Conservation (phyloP, 2,113 vertebrate species). For the Heterotilapia buettikoferi region DNA sequence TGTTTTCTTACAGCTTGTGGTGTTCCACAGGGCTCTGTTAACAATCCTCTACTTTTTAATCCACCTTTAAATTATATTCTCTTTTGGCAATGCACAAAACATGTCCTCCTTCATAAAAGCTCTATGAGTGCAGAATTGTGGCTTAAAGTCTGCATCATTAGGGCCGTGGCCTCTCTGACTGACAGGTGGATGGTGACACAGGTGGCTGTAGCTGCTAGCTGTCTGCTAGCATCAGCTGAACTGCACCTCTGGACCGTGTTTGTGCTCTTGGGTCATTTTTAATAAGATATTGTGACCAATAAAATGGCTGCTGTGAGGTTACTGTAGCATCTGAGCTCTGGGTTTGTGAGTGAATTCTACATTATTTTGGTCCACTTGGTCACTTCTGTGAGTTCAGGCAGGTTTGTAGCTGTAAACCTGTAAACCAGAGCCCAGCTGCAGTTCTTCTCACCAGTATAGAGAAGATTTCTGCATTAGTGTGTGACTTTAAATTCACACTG, state of each 20-base stretch:
- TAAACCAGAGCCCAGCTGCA: background rate
- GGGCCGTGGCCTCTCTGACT: background rate
- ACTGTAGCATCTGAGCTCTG: background rate
- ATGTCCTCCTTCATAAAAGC: background rate
- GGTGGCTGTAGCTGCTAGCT: background rate
- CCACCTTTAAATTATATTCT: background rate
- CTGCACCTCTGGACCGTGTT: background rate
- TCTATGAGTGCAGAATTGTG: background rate
- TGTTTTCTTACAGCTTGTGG: background rate
- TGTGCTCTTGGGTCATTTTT: background rate
- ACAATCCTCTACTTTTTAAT: background rate
- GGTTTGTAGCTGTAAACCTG: background rate
- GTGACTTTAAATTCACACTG: background rate
- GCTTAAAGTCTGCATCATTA: background rate
- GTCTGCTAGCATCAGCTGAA: background rate
- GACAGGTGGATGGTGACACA: background rate
- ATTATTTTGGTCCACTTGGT: background rate
- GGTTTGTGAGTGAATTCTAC: background rate
- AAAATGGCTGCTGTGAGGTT: background rate
- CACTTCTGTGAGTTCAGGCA: background rate
- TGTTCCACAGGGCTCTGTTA: background rate
- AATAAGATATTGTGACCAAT: background rate
- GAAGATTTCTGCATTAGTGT: background rate
- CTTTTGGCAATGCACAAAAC: background rate
- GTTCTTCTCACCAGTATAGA: background rate